Conservation (phyloP, 2,113 vertebrate species). For the Pelmatolapia mariae region DNA sequence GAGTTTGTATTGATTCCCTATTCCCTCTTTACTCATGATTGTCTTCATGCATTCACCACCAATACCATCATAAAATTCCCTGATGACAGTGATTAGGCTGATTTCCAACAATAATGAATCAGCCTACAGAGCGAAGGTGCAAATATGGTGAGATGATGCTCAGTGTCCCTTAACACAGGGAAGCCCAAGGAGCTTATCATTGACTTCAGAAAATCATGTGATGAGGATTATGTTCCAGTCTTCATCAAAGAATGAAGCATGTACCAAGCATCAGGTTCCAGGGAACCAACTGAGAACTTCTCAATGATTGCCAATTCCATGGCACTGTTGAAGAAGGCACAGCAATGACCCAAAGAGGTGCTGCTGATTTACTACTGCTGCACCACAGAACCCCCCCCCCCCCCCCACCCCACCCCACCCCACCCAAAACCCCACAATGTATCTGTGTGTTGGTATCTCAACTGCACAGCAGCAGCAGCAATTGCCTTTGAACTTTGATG, state of each 20-base stretch:
- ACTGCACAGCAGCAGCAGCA: neutral
- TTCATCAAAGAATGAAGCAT: accelerated
- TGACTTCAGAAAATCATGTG: neutral
- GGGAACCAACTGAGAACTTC: neutral
- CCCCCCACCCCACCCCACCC: too few relatives aligned
- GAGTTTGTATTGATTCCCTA: neutral
- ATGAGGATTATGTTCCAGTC: neutral
- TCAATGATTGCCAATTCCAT: neutral
- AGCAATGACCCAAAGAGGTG: neutral
- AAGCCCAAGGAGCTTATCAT: neutral
- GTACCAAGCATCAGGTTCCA: accelerated
- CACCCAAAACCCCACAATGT: neutral
- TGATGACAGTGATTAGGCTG: neutral
- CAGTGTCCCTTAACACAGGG: neutral
- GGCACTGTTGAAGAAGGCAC: neutral
- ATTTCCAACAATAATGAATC: neutral
- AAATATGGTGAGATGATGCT: neutral
- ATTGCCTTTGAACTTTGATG: neutral
- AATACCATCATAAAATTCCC: neutral
- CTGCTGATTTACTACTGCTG: neutral
- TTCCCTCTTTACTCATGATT: neutral
- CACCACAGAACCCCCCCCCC: neutral
- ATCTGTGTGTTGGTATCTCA: neutral
- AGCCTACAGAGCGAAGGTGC: neutral
- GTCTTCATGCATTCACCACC: neutral